Evolutionary conservation across 1,140 invertebrate species (phyloP).

Genomic region (Meloidogyne chitwoodi): DNA sequence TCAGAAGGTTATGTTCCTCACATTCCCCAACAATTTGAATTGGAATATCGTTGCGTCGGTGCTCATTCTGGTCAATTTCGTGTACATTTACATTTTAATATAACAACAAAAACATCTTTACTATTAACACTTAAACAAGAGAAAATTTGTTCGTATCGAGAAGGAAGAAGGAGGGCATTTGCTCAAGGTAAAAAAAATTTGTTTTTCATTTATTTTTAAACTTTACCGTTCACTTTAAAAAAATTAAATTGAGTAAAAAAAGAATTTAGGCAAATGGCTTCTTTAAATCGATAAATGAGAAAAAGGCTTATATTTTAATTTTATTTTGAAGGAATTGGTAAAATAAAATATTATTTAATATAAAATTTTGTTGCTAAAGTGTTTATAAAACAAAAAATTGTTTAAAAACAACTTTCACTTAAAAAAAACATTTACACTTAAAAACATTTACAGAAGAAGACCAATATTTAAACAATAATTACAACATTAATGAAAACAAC

Average conservation of each 20-base stretch:
- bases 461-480: neutral
- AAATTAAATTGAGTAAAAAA: too few relatives aligned
- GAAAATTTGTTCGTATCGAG: slow-evolving; percentile 52
- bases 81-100: slow-evolving; percentile 50
- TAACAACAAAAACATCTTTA: slow-evolving; percentile 36
- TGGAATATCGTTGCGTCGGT: slow-evolving; percentile 50
- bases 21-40: neutral
- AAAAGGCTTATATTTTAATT: too few relatives aligned
- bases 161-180: slow-evolving; percentile 40
- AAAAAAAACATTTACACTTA: neutral
- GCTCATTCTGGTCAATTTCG: slow-evolving; percentile 54
- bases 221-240: neutral
- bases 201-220: neutral
- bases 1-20: slow-evolving; percentile 41
- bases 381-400: too few relatives aligned
- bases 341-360: too few relatives aligned
- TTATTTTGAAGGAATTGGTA: too few relatives aligned
- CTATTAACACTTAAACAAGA: slow-evolving; percentile 52
- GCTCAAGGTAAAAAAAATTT: slow-evolving; percentile 19
- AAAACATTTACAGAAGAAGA: neutral
- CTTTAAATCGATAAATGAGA: too few relatives aligned
- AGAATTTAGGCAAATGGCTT: too few relatives aligned
- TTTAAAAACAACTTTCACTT: neutral
- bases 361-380: too few relatives aligned
- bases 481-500: neutral